phyloP scores from a whole-genome alignment of 2,888 invertebrate genomes.

The Perizoma flavofasciatum region DNA sequence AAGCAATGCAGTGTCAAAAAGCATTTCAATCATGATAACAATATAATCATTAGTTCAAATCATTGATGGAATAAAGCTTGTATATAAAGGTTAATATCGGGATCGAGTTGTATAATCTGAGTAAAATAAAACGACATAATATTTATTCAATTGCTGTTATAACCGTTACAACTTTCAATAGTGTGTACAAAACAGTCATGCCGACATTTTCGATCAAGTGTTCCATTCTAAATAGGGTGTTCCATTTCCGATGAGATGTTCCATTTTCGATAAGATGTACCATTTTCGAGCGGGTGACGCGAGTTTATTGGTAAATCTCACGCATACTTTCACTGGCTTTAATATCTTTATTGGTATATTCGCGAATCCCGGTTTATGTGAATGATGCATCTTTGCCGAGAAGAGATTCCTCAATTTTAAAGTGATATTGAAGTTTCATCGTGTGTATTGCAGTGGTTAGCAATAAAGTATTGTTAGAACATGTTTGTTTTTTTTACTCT shows the following conservation, averaged over 20 bases:
- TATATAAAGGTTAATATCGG: conserved; percentile 17
- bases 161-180: conserved; percentile 11
- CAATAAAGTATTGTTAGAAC: conserved; percentile 45
- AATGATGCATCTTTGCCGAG: background rate
- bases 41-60: no score
- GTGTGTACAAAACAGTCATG: conserved; percentile 19
- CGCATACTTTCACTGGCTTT: conserved; percentile 70
- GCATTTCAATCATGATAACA: no score
- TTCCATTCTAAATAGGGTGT: conserved; percentile 11
- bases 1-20: no score
- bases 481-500: conserved; percentile 41
- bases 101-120: background rate
- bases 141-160: conserved; percentile 19
- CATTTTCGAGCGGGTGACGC: conserved; percentile 48
- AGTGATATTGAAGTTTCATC: conserved; percentile 18
- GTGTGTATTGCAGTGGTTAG: conserved; percentile 63
- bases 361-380: background rate
- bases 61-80: background rate
- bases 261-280: conserved; percentile 42
- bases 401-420: conserved; percentile 3
- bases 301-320: conserved; percentile 52
- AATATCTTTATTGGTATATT: conserved; percentile 54
- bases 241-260: background rate
- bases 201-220: conserved; percentile 20
- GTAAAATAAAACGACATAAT: conserved; percentile 11